phyloP scores from a whole-genome alignment of 2,888 invertebrate genomes.

The Philhelius pedissequus region DNA sequence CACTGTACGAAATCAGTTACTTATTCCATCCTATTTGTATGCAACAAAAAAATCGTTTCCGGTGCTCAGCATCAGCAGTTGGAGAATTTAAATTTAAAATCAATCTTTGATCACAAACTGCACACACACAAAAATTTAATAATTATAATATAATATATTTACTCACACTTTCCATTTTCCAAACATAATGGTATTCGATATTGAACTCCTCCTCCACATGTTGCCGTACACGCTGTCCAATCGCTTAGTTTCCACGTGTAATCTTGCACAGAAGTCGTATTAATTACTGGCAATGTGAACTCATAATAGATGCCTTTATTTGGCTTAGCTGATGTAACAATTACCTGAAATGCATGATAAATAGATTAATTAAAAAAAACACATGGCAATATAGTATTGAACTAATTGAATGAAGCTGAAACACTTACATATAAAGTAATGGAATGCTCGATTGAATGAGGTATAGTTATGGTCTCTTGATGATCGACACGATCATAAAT shows the following conservation, averaged over 20 bases:
- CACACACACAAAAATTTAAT: too few relatives aligned
- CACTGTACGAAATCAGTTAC: too few relatives aligned
- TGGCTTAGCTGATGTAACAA: conserved; percentile 85
- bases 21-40: too few relatives aligned
- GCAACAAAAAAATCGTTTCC: too few relatives aligned
- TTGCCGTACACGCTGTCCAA: conserved; percentile 89
- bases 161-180: conserved; percentile 79
- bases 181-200: conserved; percentile 80
- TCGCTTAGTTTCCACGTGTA: conserved; percentile 88
- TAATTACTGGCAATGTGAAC: conserved; percentile 82
- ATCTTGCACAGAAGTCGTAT: conserved; percentile 82
- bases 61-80: too few relatives aligned
- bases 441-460: conserved; percentile 89
- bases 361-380: not conserved
- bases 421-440: conserved; percentile 87
- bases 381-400: not conserved
- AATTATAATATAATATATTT: not conserved
- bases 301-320: conserved; percentile 92
- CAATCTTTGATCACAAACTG: too few relatives aligned
- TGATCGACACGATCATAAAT: conserved; percentile 89
- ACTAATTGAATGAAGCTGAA: not conserved
- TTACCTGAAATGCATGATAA: conserved; percentile 80
- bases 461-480: conserved; percentile 89
- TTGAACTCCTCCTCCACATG: conserved; percentile 88
- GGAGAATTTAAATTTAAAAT: too few relatives aligned